Conservation (phyloP, 2,888 invertebrate genomes). For the Nebria brevicollis region DNA sequence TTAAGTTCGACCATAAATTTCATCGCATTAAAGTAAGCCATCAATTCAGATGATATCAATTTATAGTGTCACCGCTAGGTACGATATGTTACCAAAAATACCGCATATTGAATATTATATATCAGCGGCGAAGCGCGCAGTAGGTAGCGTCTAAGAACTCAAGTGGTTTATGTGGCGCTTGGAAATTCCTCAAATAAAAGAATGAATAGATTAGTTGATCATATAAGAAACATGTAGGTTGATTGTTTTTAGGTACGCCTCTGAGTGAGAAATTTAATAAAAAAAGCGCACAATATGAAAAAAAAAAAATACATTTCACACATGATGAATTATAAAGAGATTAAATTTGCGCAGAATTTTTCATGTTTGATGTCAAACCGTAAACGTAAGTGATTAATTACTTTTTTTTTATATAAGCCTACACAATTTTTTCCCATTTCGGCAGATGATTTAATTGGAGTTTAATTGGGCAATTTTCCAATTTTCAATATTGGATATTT, state of each 20-base stretch:
- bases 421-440: too few species aligned
- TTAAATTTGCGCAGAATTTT: too few species aligned
- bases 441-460: neutral
- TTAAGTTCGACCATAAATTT: conserved; percentile 41
- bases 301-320: neutral
- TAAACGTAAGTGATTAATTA: neutral
- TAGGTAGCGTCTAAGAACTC: neutral
- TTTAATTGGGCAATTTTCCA: neutral
- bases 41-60: conserved; percentile 10
- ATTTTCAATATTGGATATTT: too few species aligned
- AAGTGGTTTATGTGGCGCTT: too few species aligned
- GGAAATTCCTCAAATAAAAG: too few species aligned
- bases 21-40: conserved; percentile 3
- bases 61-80: neutral
- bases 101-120: neutral
- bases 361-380: neutral
- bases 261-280: neutral
- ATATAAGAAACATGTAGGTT: too few species aligned
- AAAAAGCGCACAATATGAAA: neutral
- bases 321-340: neutral
- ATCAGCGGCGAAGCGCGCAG: neutral
- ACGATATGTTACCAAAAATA: neutral
- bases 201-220: too few species aligned
- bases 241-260: too few species aligned
- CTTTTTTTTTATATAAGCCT: neutral